Percentiles rank a stretch among this genome's conserved stretches.
Conservation (phyloP, 2,113 vertebrate genomes). For the Malurus melanocephalus region DNA sequence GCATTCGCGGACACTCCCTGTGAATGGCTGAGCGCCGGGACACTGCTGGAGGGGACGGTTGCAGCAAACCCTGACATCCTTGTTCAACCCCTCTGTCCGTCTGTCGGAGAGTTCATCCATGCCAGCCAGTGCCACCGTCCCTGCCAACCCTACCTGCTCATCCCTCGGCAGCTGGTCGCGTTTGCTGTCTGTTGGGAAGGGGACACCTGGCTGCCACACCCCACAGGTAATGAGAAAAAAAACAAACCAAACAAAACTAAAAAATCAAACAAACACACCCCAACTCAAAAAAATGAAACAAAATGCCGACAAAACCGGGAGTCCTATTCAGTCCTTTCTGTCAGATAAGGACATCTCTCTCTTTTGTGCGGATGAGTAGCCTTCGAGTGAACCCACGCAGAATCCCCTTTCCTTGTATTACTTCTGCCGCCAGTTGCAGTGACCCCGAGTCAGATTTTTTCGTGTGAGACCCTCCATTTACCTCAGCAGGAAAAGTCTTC, state of each 20-base stretch:
- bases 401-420: background rate
- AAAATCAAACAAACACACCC: background rate
- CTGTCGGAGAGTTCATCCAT: background rate
- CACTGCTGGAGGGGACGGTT: background rate
- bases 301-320: background rate
- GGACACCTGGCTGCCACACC: background rate
- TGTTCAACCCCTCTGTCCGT: background rate
- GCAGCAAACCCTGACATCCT: background rate
- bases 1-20: background rate
- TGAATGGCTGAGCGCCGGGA: background rate
- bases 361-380: background rate
- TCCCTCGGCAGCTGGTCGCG: background rate
- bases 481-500: background rate
- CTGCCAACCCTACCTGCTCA: background rate
- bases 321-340: background rate
- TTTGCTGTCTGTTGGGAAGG: background rate
- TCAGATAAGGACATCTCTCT: background rate
- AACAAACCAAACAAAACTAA: background rate
- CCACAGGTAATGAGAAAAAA: background rate
- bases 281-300: background rate
- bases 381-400: background rate
- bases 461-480: background rate
- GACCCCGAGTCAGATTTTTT: background rate
- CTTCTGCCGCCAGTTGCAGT: background rate
- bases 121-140: background rate